Base-by-base conservation (phyloP, 2,113 vertebrate genomes). In the Callocephalon fimbriatum region DNA sequence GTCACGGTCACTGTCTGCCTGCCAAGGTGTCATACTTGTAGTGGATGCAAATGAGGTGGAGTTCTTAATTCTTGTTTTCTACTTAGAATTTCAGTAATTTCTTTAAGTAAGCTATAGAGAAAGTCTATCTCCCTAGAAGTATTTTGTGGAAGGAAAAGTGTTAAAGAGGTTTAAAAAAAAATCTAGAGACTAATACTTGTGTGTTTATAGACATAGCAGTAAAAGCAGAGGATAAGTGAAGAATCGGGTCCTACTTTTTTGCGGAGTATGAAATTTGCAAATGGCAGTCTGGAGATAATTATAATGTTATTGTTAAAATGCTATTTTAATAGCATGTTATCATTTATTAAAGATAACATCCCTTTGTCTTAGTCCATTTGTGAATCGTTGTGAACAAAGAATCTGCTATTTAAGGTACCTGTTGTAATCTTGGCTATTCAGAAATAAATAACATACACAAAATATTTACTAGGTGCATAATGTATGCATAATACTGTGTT, bases 1-100 rank as follows among this genome's bases (percentile, higher is more conserved):
- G 3, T 99, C 99, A 22, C 98, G 99, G 21, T 99, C 99, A 1
- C 98, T 99, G 6, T 99, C 99, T 53, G 99, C 99, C 18, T 99
- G 99, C 90, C 99, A 99, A 90, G 99, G 99, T 47, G 99, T 99
- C 88, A 97, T 99, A 95, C 97, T 99, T 87, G 98, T 99, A 32
- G 98, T 99, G 2, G 99, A 99, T 96, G 99, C 99, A 91, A 99
- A 99, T 97, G 99, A 99, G 99, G 99, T 99, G 89, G 71, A 77
- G 48, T 73, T 91, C 32, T 89, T 74, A 56, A 54, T 61, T 77
- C 31, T 67, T 80, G 4, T 63, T 47, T 92, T 71, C 32, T 77
- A 0, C 20, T 66, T 82, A 50, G 26, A 51, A 59, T 82, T 78
- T 87, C 66, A 90, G 18, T 27, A 35, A 9, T 72, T 84, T 81